A percentile compares a stretch with the other conserved stretches of the same genome.
Evolutionary conservation across 2,888 invertebrate species (phyloP).

Genomic region (Nymphalis polychloros): DNA sequence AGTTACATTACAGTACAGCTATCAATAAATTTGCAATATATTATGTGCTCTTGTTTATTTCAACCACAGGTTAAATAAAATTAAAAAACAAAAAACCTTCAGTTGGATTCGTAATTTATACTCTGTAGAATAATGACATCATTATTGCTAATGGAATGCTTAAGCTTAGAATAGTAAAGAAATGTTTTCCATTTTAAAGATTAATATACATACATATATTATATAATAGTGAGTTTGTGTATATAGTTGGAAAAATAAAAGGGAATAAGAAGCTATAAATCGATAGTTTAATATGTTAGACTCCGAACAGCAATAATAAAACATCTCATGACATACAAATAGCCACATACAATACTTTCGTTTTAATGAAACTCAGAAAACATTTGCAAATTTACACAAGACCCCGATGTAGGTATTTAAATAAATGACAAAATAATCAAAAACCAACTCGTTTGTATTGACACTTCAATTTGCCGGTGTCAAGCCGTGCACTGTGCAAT

Average conservation of each 20-base stretch:
- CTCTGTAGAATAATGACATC: not conserved
- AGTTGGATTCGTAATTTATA: not conserved
- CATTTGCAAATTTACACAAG: slow-evolving; percentile 5
- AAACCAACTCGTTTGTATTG: slow-evolving; percentile 9
- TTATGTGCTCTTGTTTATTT: too few species aligned
- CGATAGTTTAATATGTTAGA: too few species aligned
- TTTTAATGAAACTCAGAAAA: not conserved
- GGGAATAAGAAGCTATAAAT: not conserved
- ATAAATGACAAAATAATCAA: slow-evolving; percentile 12
- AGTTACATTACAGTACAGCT: too few species aligned
- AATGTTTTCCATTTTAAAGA: slow-evolving; percentile 1
- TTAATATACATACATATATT: not conserved
- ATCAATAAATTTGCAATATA: too few species aligned
- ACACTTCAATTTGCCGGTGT: slow-evolving; percentile 12
- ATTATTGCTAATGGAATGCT: not conserved
- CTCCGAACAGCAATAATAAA: too few species aligned
- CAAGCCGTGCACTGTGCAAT: slow-evolving; percentile 3
- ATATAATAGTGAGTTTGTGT: not conserved
- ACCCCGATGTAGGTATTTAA: slow-evolving; percentile 1
- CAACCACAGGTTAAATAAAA: not conserved
- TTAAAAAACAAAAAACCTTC: not conserved
- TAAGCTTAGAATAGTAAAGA: not conserved
- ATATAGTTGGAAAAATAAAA: not conserved
- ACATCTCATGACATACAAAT: not conserved
- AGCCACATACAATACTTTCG: not conserved